Percentiles rank a stretch among this genome's conserved stretches.
phyloP scores from a whole-genome alignment of 2,797 vertebrate species.

The Lithobates sylvaticus region DNA sequence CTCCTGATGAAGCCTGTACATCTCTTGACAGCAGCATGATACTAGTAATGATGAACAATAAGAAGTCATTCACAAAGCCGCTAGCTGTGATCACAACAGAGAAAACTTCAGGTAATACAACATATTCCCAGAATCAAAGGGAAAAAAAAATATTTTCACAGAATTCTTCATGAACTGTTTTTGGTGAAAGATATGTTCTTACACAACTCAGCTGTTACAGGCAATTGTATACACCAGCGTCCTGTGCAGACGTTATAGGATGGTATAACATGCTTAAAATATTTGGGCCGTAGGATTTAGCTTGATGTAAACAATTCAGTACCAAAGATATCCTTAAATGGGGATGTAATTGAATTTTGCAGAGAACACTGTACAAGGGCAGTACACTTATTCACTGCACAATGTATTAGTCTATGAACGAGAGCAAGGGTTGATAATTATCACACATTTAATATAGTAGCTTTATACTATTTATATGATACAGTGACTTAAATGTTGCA shows the following conservation, averaged over 20 bases:
- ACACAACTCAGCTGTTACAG: not conserved
- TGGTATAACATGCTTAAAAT: constrained; percentile 55
- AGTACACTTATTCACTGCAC: not conserved
- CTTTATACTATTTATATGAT: constrained; percentile 18
- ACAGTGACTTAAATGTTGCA: not conserved
- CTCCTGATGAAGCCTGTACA: constrained; percentile 81
- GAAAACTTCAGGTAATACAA: constrained; percentile 69
- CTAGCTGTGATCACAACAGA: constrained; percentile 82
- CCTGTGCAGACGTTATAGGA: constrained; percentile 34
- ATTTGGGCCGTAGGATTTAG: constrained; percentile 57
- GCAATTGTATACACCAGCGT: constrained; percentile 35
- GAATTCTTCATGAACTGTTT: not conserved
- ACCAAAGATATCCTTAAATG: constrained; percentile 59
- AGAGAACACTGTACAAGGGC: constrained; percentile 11
- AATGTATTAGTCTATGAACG: not conserved
- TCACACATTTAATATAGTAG: not conserved
- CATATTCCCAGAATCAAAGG: not conserved
- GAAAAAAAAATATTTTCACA: not conserved
- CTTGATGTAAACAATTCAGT: constrained; percentile 53
- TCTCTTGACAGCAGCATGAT: constrained; percentile 79
- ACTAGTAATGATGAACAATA: constrained; percentile 87
- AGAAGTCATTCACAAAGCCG: constrained; percentile 84
- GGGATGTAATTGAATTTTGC: constrained; percentile 43
- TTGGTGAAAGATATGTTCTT: not conserved
- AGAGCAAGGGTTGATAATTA: not conserved